Conservation (phyloP, 2,113 vertebrate species). For the Labeo catla region DNA sequence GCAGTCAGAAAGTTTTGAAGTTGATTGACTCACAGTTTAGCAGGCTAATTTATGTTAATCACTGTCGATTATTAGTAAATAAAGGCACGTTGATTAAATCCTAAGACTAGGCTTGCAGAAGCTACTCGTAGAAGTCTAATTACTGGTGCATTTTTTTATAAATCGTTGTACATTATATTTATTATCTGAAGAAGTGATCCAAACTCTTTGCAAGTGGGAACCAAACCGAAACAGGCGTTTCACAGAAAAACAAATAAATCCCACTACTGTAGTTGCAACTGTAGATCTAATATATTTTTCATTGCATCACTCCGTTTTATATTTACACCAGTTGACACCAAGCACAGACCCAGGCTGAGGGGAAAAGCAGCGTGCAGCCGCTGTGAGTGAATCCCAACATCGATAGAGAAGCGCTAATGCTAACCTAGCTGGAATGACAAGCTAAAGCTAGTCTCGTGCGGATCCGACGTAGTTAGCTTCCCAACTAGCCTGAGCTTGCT, state of each 20-base stretch:
- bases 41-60: slow-evolving; percentile 64
- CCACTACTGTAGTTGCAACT: background rate
- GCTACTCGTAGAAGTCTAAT: background rate
- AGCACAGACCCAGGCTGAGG: background rate
- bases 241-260: background rate
- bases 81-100: slow-evolving; percentile 7
- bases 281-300: background rate
- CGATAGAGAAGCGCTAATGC: slow-evolving; percentile 9
- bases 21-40: slow-evolving; percentile 45
- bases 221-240: background rate
- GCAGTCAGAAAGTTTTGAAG: slow-evolving; percentile 41
- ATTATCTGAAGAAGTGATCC: background rate
- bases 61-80: slow-evolving; percentile 39
- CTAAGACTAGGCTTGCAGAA: background rate
- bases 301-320: background rate
- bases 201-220: slow-evolving; percentile 5
- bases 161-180: background rate
- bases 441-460: slow-evolving; percentile 62
- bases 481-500: slow-evolving; percentile 70
- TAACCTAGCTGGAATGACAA: slow-evolving; percentile 51
- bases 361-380: background rate
- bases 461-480: slow-evolving; percentile 71
- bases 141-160: background rate
- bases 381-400: slow-evolving; percentile 12
- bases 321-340: slow-evolving; percentile 12